Conservation (phyloP, 2,113 vertebrate genomes). For the Carlito syrichta region DNA sequence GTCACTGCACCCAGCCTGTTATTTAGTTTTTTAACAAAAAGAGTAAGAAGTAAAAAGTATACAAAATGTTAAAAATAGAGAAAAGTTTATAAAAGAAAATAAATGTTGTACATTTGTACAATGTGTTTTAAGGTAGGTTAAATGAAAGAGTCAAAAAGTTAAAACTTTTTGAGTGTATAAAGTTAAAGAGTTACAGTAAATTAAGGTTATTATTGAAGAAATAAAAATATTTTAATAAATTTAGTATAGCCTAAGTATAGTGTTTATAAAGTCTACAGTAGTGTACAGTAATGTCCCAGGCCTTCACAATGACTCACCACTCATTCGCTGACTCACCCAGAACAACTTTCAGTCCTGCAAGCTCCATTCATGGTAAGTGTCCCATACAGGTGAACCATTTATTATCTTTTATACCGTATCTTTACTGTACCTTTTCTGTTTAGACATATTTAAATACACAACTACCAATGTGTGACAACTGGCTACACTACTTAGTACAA, state of each 20-base stretch:
- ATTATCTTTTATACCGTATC: not conserved
- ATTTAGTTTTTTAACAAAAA: not conserved
- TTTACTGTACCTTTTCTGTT: not conserved
- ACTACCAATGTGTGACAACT: not conserved
- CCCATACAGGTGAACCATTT: not conserved
- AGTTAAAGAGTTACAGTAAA: not conserved
- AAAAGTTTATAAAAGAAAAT: too few species aligned
- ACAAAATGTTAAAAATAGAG: not conserved
- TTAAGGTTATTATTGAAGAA: not conserved
- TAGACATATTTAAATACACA: not conserved
- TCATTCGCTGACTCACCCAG: not conserved
- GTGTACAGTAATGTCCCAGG: not conserved
- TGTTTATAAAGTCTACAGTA: not conserved
- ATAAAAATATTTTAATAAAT: not conserved
- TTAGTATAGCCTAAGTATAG: not conserved
- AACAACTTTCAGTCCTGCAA: not conserved
- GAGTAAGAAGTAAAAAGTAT: not conserved
- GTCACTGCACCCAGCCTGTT: too few species aligned
- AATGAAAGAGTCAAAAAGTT: not conserved
- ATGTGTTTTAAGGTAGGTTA: not conserved
- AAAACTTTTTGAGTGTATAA: not conserved
- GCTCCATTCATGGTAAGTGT: not conserved
- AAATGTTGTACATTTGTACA: not conserved
- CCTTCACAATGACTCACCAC: not conserved
- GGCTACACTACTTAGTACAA: not conserved